Evolutionary conservation across 2,888 invertebrate species (phyloP), one percentile per base, ranked within the genome.

Genomic region (Phymatocera aterrima): DNA sequence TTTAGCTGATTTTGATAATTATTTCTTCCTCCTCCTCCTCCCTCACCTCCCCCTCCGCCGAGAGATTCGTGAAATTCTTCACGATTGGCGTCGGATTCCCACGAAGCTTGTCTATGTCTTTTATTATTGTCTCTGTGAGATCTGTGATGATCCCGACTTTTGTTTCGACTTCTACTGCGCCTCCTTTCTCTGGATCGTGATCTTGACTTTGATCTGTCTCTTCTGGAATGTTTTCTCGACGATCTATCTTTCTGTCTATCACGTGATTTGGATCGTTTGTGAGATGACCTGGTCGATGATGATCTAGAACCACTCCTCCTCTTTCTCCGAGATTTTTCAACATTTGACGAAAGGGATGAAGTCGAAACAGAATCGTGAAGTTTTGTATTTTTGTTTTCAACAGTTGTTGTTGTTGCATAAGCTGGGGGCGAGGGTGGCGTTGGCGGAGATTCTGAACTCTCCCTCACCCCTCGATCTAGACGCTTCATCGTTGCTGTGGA

Each of bases 401-500:
- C 6, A 1, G 54, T 12, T 2, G 54, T 24, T 3, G 24, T 79
- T 82, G 87, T 78, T 79, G 86, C 87, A 84, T 86, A 89, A 79
- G 83, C 82, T 77, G 90, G 88, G 79, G 89, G 88, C 78, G 89
- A 88, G 70, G 88, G 87, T 72, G 87, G 89, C 83, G 90, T 87
- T 24, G 87, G 82, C 72, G 85, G 81, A 54, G 89, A 84, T 78
- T 86, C 83, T 72, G 86, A 83, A 79, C 83, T 84, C 82, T 86
- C 87, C 87, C 89, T 87, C 88, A 87, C 84, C 90, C 88, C 86
- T 87, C 90, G 91, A 91, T 93, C 85, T 89, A 91, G 91, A 91
- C 93, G 84, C 91, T 92, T 86, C 91, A 92, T 85, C 91, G 93
- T 88, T 92, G 92, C 88, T 92, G 92, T 89, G 18, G 91, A 92